Percentiles rank a stretch among this genome's conserved stretches.
Conservation (phyloP, 2,113 vertebrate genomes). For the Passer domesticus region DNA sequence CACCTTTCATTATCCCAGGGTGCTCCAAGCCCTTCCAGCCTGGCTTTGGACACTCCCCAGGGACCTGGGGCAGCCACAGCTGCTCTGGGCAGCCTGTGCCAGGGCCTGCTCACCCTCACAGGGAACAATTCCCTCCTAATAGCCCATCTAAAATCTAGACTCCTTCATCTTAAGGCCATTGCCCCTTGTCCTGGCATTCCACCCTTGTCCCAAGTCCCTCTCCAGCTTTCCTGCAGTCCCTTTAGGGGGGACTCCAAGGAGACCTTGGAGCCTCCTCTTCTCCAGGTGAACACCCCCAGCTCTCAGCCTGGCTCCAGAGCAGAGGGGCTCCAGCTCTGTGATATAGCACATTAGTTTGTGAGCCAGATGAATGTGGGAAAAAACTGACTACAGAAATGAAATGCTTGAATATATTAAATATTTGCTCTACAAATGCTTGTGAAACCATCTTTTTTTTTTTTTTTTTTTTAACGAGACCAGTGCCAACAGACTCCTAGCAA, state of each 20-base stretch:
- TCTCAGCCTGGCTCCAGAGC: background rate
- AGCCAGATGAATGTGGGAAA: background rate
- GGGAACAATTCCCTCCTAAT: background rate
- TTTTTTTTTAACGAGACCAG: background rate
- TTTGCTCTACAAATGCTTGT: background rate
- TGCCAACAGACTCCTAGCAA: background rate
- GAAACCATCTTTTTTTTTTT: background rate
- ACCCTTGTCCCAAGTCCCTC: fast-evolving
- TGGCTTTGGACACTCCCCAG: fast-evolving
- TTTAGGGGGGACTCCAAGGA: fast-evolving
- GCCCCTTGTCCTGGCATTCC: background rate
- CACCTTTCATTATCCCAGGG: fast-evolving
- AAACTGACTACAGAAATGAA: background rate
- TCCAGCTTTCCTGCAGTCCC: background rate
- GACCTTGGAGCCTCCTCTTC: background rate
- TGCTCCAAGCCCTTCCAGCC: fast-evolving
- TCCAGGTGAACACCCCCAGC: background rate
- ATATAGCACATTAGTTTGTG: background rate
- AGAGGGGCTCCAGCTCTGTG: background rate
- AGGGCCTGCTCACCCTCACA: fast-evolving
- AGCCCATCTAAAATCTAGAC: background rate
- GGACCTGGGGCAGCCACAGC: background rate
- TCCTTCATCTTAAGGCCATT: background rate
- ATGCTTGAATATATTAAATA: background rate
- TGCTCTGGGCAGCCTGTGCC: fast-evolving